These are phyloP conservation scores for Melanotaenia pygmaea DNA, from an alignment of 2,797 vertebrate species.

Conservation along the genomic window DNA sequence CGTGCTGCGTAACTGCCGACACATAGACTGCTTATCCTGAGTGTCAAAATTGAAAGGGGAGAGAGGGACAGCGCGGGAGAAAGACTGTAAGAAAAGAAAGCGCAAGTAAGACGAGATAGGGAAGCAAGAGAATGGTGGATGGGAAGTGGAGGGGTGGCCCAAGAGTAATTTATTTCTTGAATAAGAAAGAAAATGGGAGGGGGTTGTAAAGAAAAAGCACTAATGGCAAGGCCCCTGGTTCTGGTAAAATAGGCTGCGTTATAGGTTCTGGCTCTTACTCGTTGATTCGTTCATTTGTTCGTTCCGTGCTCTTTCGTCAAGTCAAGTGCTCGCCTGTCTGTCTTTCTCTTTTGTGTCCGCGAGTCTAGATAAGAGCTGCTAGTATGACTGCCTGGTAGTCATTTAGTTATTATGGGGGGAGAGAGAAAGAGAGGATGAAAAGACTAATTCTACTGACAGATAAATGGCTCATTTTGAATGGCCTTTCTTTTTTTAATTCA, in stretches of 20 bases:
- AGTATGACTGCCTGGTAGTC: slow-evolving; percentile 88
- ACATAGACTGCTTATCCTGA: slow-evolving; percentile 76
- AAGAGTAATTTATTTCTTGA: slow-evolving; percentile 92
- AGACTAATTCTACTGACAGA: slow-evolving; percentile 78
- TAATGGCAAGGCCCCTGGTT: slow-evolving; percentile 92
- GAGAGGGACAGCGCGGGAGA: slow-evolving; percentile 88
- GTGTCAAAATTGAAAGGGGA: slow-evolving; percentile 93
- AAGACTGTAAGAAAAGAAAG: slow-evolving; percentile 91
- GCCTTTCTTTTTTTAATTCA: slow-evolving; percentile 76
- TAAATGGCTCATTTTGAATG: slow-evolving; percentile 79
- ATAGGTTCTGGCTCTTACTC: slow-evolving; percentile 83
- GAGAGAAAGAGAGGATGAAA: slow-evolving; percentile 69
- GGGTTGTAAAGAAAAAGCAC: slow-evolving; percentile 85
- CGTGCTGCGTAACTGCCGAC: slow-evolving; percentile 74
- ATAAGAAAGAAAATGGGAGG: slow-evolving; percentile 71
- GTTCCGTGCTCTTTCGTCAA: slow-evolving; percentile 87
- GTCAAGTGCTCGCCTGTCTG: slow-evolving; percentile 91
- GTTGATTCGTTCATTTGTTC: slow-evolving; percentile 86
- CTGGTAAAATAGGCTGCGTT: slow-evolving; percentile 93
- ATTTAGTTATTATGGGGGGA: slow-evolving; percentile 84
- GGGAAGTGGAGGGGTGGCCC: slow-evolving; percentile 76
- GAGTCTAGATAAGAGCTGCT: slow-evolving; percentile 81
- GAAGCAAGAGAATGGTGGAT: slow-evolving; percentile 84
- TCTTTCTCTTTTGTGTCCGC: slow-evolving; percentile 82
- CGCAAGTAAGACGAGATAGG: slow-evolving; percentile 88